Conservation (phyloP, 2,797 vertebrate genomes). For the Sebastes kiyomatsui region DNA sequence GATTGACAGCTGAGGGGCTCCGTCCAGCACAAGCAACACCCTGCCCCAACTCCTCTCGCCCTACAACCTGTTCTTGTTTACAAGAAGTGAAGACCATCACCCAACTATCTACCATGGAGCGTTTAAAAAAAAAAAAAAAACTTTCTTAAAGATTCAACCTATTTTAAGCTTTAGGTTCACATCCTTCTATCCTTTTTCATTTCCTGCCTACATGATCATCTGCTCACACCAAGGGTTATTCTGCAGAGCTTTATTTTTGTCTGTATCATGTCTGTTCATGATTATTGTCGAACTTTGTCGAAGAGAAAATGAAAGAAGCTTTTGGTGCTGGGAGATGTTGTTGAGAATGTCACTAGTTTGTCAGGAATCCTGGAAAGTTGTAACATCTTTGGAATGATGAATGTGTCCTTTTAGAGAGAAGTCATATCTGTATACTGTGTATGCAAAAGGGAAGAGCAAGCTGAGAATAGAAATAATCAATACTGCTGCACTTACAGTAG, state of each 20-base stretch:
- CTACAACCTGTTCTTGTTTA: not conserved
- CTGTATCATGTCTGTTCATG: not conserved
- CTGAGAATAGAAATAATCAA: conserved; percentile 12
- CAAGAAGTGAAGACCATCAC: conserved; percentile 1
- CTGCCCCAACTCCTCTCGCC: not conserved
- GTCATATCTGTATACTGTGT: conserved; percentile 77
- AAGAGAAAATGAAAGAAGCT: not conserved
- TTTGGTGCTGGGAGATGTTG: not conserved
- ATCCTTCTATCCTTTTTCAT: conserved; percentile 14
- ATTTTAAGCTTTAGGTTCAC: conserved; percentile 10
- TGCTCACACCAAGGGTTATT: conserved; percentile 9
- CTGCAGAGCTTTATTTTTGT: conserved; percentile 18
- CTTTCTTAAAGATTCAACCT: not conserved
- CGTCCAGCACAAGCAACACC: not conserved
- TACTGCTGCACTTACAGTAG: conserved; percentile 37
- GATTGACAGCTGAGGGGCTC: conserved; percentile 75
- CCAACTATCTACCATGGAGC: not conserved
- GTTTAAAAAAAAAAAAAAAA: not conserved
- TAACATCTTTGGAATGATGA: conserved; percentile 9
- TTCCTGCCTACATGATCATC: conserved; percentile 39
- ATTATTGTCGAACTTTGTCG: not conserved
- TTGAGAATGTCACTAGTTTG: conserved; percentile 6
- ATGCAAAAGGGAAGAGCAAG: conserved; percentile 62
- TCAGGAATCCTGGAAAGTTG: not conserved
- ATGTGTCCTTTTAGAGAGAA: conserved; percentile 46